Base-by-base conservation (phyloP, 2,797 vertebrate genomes). In the Podarcis siculus region DNA sequence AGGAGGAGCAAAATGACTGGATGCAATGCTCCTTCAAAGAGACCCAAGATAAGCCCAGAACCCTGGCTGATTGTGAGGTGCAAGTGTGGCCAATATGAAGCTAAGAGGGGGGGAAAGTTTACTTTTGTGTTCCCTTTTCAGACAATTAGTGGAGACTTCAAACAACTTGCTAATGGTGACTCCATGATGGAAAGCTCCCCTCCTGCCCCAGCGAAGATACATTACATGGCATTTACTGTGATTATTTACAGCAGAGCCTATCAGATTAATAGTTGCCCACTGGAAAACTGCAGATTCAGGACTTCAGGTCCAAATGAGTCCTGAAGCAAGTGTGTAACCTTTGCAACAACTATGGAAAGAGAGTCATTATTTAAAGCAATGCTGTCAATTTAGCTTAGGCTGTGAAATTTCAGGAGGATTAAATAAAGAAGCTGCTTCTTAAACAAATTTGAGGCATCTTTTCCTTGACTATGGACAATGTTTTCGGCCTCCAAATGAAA, bases 241-340 rank as follows among this genome's bases (percentile, higher is more conserved):
- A 17, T 86, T 88, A 89, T 55, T 89, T 89, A 89, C 1, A 89
- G 19, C 89, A 61, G 61, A 83, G 39, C 5, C 88, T 83, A 85
- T 21, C 1, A n/a, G 23, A 88, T 91, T 91, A 90, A 89, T 69
- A 3, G 49, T 25, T 87, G 35, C 25, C 37, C 79, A 23, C 39
- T 35, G 92, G 86, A 95, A 94, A 87, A 83, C 39, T 91, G 55
- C 82, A 90, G 49, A 83, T 89, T 86, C 83, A 81, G 81, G 83
- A 77, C 35, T 27, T 91, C 27, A 71, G 2, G 66, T 80, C 49
- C 78, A 93, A 93, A 82, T 0, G 2, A 12, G 3, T 79, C 35
- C 71, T 71, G 12, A 94, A 42, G 32, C 84, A 84, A 86, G 15
- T 1, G 9, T 58, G 30, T 73, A 93, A 77, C 86, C 83, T 85